phyloP scores from a whole-genome alignment of 2,113 vertebrate species.

The Nestor notabilis region DNA sequence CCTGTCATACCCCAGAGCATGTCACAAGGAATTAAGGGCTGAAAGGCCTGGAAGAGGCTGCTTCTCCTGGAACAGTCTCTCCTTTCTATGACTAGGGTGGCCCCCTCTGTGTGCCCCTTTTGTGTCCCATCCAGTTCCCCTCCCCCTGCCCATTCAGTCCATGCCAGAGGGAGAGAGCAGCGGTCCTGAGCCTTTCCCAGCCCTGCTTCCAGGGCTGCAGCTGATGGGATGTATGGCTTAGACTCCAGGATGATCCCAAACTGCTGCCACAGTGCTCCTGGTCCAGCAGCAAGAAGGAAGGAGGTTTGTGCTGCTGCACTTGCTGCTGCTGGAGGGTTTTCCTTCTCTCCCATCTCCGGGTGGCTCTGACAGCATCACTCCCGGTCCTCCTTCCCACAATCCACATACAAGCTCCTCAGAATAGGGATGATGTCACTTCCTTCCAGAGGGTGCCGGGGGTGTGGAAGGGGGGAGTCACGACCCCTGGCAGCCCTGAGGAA shows the following conservation, averaged over 20 bases:
- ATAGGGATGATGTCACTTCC: slow-evolving; percentile 78
- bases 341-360: not conserved
- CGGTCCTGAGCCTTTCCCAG: not conserved
- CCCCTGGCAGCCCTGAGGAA: slow-evolving; percentile 26
- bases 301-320: not conserved
- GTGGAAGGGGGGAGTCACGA: slow-evolving; percentile 68
- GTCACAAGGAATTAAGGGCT: slow-evolving; percentile 57
- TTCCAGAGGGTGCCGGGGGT: slow-evolving; percentile 48
- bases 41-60: slow-evolving; percentile 29
- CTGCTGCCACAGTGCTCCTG: fast-evolving
- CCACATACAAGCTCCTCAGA: slow-evolving; percentile 55
- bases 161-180: not conserved
- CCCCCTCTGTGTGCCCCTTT: slow-evolving; percentile 47
- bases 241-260: not conserved
- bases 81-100: slow-evolving; percentile 4
- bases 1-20: slow-evolving; percentile 23
- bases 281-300: not conserved
- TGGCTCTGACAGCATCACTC: slow-evolving; percentile 10
- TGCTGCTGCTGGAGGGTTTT: not conserved
- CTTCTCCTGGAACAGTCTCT: slow-evolving; percentile 34
- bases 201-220: not conserved
- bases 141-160: slow-evolving; percentile 17
- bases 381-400: slow-evolving; percentile 64
- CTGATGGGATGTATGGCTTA: not conserved
- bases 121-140: slow-evolving; percentile 49